These are phyloP conservation scores for Labroides dimidiatus DNA, from an alignment of 2,797 vertebrate species.

Conservation along the genomic window DNA sequence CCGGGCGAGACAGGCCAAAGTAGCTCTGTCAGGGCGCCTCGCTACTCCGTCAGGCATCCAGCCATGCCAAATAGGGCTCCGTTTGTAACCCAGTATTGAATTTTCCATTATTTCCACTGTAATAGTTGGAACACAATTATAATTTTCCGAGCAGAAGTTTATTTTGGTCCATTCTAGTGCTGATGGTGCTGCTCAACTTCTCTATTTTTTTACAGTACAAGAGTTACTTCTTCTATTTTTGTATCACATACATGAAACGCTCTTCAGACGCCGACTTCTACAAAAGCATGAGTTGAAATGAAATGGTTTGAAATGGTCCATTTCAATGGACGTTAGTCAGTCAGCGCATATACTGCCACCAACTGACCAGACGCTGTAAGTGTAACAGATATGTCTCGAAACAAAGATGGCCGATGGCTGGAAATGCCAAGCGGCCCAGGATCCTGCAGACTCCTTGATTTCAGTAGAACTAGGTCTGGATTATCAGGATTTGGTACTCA, in stretches of 20 bases:
- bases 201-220: conserved; percentile 13
- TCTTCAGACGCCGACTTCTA: too few species aligned
- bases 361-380: too few species aligned
- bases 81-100: conserved; percentile 49
- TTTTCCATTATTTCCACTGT: conserved; percentile 50
- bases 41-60: conserved; percentile 39
- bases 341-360: too few species aligned
- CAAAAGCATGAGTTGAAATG: too few species aligned
- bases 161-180: conserved; percentile 18
- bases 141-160: conserved; percentile 26
- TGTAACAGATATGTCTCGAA: too few species aligned
- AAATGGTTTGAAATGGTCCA: too few species aligned
- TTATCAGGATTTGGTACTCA: too few species aligned
- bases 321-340: too few species aligned
- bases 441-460: too few species aligned
- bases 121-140: conserved; percentile 33
- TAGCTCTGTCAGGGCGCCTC: conserved; percentile 35
- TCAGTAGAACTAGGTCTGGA: too few species aligned
- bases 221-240: background rate
- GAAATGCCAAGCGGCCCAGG: too few species aligned
- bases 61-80: conserved; percentile 50
- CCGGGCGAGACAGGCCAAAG: conserved; percentile 39
- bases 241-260: background rate
- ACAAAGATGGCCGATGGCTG: too few species aligned
- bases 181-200: conserved; percentile 7